These are phyloP conservation scores for Drosophila basisetae DNA, from an alignment of 2,888 invertebrate genomes.

Conservation along the genomic window DNA sequence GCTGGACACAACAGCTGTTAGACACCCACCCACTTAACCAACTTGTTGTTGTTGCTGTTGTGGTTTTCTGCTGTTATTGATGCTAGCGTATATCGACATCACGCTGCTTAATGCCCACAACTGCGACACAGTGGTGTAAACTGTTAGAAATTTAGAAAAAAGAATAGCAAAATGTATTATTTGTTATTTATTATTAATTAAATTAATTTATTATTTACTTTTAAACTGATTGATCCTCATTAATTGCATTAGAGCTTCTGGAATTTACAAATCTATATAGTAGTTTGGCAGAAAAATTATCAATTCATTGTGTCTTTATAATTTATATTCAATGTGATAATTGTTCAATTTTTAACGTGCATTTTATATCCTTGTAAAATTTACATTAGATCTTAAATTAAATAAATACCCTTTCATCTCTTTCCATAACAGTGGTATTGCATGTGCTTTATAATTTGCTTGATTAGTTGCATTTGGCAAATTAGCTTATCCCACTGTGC, in stretches of 20 bases:
- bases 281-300: not conserved
- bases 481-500: constrained; percentile 65
- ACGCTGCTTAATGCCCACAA: constrained; percentile 28
- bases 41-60: constrained; percentile 41
- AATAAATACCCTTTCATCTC: not conserved
- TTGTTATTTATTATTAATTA: not conserved
- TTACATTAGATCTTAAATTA: not conserved
- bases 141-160: not conserved
- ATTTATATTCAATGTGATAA: not conserved
- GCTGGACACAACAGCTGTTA: constrained; percentile 61
- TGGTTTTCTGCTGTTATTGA: constrained; percentile 15
- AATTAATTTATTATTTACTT: not conserved
- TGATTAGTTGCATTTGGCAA: constrained; percentile 25
- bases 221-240: not conserved
- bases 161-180: not conserved
- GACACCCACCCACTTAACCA: constrained; percentile 73
- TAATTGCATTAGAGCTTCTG: not conserved
- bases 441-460: constrained; percentile 14
- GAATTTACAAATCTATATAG: not conserved
- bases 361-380: not conserved
- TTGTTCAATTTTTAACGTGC: not conserved
- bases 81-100: constrained; percentile 33
- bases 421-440: not conserved
- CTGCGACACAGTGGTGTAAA: constrained; percentile 50
- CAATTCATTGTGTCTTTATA: not conserved